Conservation (phyloP, 2,888 invertebrate genomes). For the Parnassius mnemosyne region DNA sequence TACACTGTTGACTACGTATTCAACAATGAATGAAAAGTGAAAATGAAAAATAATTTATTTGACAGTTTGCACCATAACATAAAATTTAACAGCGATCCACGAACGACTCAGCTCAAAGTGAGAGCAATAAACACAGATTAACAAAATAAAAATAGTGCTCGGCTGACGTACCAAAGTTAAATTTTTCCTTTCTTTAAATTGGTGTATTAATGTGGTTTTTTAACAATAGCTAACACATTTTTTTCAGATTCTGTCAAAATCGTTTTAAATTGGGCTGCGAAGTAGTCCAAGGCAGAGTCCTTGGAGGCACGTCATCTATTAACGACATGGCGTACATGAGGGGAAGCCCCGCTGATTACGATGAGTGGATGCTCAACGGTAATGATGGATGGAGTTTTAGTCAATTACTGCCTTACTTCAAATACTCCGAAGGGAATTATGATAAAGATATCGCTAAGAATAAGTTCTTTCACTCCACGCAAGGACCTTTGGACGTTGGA, state of each 20-base stretch:
- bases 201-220: background rate
- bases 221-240: slow-evolving; percentile 31
- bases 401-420: slow-evolving; percentile 67
- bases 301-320: slow-evolving; percentile 69
- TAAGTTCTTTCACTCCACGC: slow-evolving; percentile 66
- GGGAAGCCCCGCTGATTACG: slow-evolving; percentile 71
- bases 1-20: too few species aligned
- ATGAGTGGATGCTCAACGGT: slow-evolving; percentile 68
- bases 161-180: too few species aligned
- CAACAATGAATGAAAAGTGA: too few species aligned
- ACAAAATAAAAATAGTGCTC: too few species aligned
- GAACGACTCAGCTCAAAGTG: too few species aligned
- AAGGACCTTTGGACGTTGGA: slow-evolving; percentile 70
- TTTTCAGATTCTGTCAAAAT: slow-evolving; percentile 65
- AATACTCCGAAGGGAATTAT: slow-evolving; percentile 74
- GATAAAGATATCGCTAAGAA: slow-evolving; percentile 71
- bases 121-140: too few species aligned
- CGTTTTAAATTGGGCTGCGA: slow-evolving; percentile 59
- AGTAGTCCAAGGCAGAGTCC: slow-evolving; percentile 65
- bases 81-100: too few species aligned
- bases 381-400: slow-evolving; percentile 70
- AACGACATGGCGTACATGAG: slow-evolving; percentile 74
- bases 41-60: too few species aligned
- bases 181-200: too few species aligned
- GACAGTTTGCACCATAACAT: too few species aligned